Percentiles rank a stretch among this genome's conserved stretches.
These are phyloP conservation scores for Amblyteles armatorius DNA, from an alignment of 2,888 invertebrate species.

Conservation along the genomic window DNA sequence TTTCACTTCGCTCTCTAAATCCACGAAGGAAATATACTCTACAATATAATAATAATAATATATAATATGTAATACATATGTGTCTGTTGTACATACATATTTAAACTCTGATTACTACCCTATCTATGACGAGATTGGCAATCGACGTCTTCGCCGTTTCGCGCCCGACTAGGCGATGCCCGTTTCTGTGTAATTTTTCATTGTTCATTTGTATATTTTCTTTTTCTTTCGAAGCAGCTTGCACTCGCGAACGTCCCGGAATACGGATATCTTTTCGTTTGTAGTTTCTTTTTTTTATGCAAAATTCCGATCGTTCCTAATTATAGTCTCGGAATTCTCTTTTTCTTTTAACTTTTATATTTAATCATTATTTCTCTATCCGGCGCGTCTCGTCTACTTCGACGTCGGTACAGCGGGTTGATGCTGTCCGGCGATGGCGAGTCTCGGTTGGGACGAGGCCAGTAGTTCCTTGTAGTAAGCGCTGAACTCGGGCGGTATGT, in stretches of 20 bases:
- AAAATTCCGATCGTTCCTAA: slow-evolving; percentile 24
- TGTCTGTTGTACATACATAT: slow-evolving; percentile 34
- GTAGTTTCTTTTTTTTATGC: neutral
- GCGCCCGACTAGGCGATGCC: slow-evolving; percentile 50
- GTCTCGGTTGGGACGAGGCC: slow-evolving; percentile 84
- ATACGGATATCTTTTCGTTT: neutral
- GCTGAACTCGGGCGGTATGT: slow-evolving; percentile 84
- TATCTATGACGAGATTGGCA: slow-evolving; percentile 58
- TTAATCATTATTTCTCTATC: slow-evolving; percentile 9
- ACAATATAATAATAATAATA: slow-evolving; percentile 47
- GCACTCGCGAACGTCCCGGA: slow-evolving; percentile 49
- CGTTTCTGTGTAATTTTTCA: slow-evolving; percentile 20
- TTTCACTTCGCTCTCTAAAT: slow-evolving; percentile 24
- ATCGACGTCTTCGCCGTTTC: slow-evolving; percentile 21
- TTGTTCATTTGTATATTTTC: neutral
- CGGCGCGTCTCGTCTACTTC: slow-evolving; percentile 77
- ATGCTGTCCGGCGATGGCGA: slow-evolving; percentile 81
- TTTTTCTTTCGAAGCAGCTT: slow-evolving; percentile 13
- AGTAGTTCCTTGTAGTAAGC: slow-evolving; percentile 86
- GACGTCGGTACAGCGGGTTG: slow-evolving; percentile 82
- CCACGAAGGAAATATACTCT: slow-evolving; percentile 45
- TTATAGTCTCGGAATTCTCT: slow-evolving; percentile 47
- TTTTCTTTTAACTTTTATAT: neutral
- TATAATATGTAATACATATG: slow-evolving; percentile 40
- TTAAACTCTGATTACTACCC: slow-evolving; percentile 54